Evolutionary conservation across 2,113 vertebrate species (phyloP), one percentile per base, ranked within the genome.

Genomic region (Oncorhynchus mykiss): DNA sequence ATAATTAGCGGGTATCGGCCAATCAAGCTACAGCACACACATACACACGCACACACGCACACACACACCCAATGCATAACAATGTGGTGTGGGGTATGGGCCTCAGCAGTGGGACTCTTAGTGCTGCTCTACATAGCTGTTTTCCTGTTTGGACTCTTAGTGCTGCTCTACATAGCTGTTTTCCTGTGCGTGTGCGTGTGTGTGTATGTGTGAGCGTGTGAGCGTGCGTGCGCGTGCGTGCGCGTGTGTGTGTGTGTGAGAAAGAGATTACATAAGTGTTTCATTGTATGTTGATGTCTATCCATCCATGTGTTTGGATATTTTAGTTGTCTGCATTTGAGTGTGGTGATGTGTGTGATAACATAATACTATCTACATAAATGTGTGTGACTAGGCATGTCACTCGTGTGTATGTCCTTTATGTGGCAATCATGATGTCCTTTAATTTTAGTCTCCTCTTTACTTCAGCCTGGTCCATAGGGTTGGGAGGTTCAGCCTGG

Each of bases 21-120:
- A 34, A 34, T 34, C 34, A 34, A 34, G 34, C 6, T 34, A 34
- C 5, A 34, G 34, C 34, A 34, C 34, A 7, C 34, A 34, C 34
- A 7, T 6, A 34, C 34, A 34, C 6, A 25, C 60, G 29, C 57
- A 16, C 25, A 31, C 13, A 5, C 11, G 27, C 29, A 39, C 18
- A 62, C 39, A 73, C 34, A 48, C 49, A 22, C 27, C 51, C 83
- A 75, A 64, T 73, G 22, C 67, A 84, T 71, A 31, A 69, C 34
- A 22, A 24, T 49, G 22, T 70, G 65, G 79, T 80, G 74, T 49
- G 66, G 67, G 67, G 31, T 45, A 12, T 69, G 62, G 78, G 80
- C 77, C 76, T 80, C 76, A 79, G 75, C 74, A 74, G 77, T 64
- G n/a, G n/a, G 68, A 79, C 71, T 80, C 67, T 79, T 71, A 79